Base-by-base conservation (phyloP, 2,113 vertebrate species). In the Scolopax mira region DNA sequence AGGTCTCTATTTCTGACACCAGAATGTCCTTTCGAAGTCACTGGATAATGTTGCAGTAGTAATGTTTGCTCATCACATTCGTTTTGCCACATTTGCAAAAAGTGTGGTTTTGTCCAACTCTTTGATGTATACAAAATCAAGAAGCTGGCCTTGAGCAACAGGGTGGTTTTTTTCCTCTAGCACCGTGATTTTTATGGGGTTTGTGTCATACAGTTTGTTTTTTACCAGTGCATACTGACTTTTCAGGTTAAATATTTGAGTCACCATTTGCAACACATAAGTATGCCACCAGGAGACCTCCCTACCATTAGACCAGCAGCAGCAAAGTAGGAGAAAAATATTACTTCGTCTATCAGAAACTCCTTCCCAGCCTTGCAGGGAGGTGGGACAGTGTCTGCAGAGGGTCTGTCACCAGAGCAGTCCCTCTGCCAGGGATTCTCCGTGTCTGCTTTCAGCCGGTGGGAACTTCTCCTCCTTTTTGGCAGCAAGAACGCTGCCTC, bases 401-500 rank as follows among this genome's bases (percentile, higher is more conserved):
- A 31, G 22, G 1, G 8, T 18, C 31, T 51, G 55, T 12, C 28
- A 5, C 10, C 7, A 16, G 23, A 52, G 2, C 0, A 10, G 2
- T 51, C 67, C 61, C 35, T 15, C 51, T 25, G 51, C 15, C 39
- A 31, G 18, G 37, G 66, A 17, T 28, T 39, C 21, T 2, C 54
- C 4, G 1, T 4, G 35, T 7, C 54, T 54, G 31, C 49, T 16
- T 14, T 60, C 13, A 18, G 54, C 33, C 21, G 4, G 21, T 9
- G 13, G 52, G 16, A 54, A 9, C 52, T 54, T 30, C 28, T 33
- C 14, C 30, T 10, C 3, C 0, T 4, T 0, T 22, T 22, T 5
- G 8, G 18, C 31, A 3, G 4, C 1, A 4, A 5, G 16, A 49
- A 1, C 2, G 1, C n/a, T 39, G 41, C 2, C 3, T 11, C 23